Percentiles rank a stretch among this genome's conserved stretches.
phyloP scores from a whole-genome alignment of 2,113 vertebrate species.

The Psittacara wagleri region DNA sequence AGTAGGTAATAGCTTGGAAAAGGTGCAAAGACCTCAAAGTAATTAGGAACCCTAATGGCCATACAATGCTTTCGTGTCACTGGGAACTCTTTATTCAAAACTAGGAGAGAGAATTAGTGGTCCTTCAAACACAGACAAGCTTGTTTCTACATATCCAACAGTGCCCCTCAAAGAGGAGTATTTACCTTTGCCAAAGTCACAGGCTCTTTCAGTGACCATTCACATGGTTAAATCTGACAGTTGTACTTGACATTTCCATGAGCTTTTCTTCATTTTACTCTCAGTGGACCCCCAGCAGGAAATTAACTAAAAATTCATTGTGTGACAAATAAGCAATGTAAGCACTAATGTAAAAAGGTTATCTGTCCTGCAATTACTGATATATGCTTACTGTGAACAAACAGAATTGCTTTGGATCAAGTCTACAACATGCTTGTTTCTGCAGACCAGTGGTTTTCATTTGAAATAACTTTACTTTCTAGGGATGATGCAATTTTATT shows the following conservation, averaged over 20 bases:
- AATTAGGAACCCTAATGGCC: not conserved
- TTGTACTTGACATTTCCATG: not conserved
- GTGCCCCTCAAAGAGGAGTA: not conserved
- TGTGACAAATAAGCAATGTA: not conserved
- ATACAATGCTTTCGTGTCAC: not conserved
- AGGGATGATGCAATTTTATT: not conserved
- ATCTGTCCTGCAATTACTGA: not conserved
- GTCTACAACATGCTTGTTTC: fast-evolving
- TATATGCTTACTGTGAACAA: not conserved
- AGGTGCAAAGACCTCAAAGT: not conserved
- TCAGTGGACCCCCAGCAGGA: not conserved
- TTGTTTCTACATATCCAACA: not conserved
- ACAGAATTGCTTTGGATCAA: not conserved
- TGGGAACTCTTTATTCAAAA: not conserved
- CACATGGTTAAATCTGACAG: not conserved
- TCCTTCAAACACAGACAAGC: not conserved
- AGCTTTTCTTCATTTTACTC: not conserved
- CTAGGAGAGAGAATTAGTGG: not conserved
- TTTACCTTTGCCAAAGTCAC: not conserved
- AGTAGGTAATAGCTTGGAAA: not conserved
- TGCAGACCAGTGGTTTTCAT: not conserved
- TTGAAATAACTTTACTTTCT: not conserved
- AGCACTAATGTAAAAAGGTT: not conserved
- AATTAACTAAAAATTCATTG: not conserved
- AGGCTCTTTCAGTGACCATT: not conserved